Percentiles rank a stretch among this genome's conserved stretches.
Evolutionary conservation across 2,797 vertebrate species (phyloP).

Genomic region (Cyclopterus lumpus): DNA sequence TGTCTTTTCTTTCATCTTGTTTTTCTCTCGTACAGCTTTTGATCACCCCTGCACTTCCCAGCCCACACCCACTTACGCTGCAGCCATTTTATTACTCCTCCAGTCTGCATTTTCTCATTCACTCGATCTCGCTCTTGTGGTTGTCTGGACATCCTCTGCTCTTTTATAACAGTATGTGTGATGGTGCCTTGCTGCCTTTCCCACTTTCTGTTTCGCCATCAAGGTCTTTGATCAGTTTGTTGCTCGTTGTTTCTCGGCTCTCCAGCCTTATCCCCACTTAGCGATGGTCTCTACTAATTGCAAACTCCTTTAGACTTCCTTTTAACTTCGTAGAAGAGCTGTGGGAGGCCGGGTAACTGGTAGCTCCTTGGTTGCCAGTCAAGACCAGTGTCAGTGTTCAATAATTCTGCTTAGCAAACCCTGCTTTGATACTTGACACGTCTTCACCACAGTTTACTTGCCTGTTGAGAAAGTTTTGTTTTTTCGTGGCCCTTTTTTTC

Average conservation of each 20-base stretch:
- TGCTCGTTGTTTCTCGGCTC: constrained; percentile 38
- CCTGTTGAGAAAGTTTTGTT: neutral
- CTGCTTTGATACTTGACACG: constrained; percentile 3
- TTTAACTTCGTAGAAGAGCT: constrained; percentile 36
- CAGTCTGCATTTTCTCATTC: constrained; percentile 26
- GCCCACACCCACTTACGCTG: constrained; percentile 48
- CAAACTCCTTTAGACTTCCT: constrained; percentile 46
- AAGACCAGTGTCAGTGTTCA: constrained; percentile 21
- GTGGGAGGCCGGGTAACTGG: constrained; percentile 49
- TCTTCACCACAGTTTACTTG: constrained; percentile 4
- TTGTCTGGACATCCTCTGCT: constrained; percentile 47
- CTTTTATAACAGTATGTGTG: constrained; percentile 54
- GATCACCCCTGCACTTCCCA: constrained; percentile 43
- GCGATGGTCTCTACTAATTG: constrained; percentile 54
- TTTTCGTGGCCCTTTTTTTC: neutral
- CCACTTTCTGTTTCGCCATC: constrained; percentile 45
- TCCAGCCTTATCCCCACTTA: constrained; percentile 36
- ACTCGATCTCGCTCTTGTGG: constrained; percentile 22
- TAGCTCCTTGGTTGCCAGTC: constrained; percentile 41
- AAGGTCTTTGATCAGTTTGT: constrained; percentile 73
- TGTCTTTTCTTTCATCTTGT: constrained; percentile 74
- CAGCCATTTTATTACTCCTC: constrained; percentile 41
- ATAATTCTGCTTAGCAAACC: constrained; percentile 20
- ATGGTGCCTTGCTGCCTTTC: constrained; percentile 38
- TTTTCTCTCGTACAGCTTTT: constrained; percentile 59